Base-by-base conservation (phyloP, 2,113 vertebrate species). In the Aegotheles bennettii region DNA sequence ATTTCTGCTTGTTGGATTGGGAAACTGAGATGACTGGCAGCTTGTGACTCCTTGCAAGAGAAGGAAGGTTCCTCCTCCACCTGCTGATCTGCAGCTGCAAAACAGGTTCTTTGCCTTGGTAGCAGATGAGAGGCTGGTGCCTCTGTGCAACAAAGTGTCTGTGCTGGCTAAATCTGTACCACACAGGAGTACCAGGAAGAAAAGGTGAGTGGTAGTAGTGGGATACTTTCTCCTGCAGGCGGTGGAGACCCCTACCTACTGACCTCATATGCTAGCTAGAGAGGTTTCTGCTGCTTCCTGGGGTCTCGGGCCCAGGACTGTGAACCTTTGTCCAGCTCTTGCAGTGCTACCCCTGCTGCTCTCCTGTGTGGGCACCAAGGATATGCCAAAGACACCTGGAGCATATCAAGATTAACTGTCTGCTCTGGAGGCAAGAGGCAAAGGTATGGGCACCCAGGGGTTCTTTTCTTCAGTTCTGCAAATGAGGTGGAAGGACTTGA, bases 231-330 rank as follows among this genome's bases (percentile, higher is more conserved):
- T 83, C 25, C 36, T 48, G 21, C 6, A 64, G 19, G 10, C 60
- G 23, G 4, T 21, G 38, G 25, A 47, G 25, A 3, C 7, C 3
- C 26, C 12, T 3, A 1, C 57, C 1, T 26, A 6, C 42, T 73
- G 13, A 63, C 9, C 24, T 76, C 11, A 23, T 4, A 35, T 13
- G 7, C 33, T 50, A 50, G 28, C 9, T 29, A 40, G n/a, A 7
- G 21, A 50, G 33, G 8, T 45, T 84, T n/a, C n/a, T 74, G 7
- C 64, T 59, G 8, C 35, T 40, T 54, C 18, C 18, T 40, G 3
- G 11, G 21, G 2, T 2, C 50, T 57, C 14, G 3, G 9, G 35
- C 77, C 28, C 48, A 77, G 35, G 38, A 26, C 47, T 57, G 21
- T 3, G 4, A 28, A 80, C 45, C 10, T 13, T 85, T 9, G 2